These are phyloP conservation scores for Palloptera scutellata DNA, from an alignment of 2,888 invertebrate genomes.

Conservation along the genomic window DNA sequence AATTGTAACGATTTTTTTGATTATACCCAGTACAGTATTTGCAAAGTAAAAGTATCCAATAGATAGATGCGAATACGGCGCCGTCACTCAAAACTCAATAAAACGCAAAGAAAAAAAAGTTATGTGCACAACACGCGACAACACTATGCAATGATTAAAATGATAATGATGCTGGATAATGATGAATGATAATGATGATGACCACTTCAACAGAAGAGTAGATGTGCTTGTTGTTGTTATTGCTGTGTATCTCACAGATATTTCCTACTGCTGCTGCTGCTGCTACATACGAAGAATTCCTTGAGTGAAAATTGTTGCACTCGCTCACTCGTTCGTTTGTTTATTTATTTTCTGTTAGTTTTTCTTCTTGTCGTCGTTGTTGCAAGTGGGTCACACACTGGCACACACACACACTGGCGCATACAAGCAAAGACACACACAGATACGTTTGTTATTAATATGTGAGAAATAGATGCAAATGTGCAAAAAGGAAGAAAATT, in stretches of 20 bases:
- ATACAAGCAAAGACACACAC: conserved; percentile 7
- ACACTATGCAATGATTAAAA: conserved; percentile 11
- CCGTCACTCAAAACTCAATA: too few relatives aligned
- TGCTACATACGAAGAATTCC: conserved; percentile 22
- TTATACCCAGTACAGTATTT: too few relatives aligned
- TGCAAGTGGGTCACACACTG: conserved; percentile 27
- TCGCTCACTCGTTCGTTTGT: conserved; percentile 1
- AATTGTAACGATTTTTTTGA: too few relatives aligned
- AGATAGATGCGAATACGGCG: too few relatives aligned
- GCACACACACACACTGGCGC: conserved; percentile 13
- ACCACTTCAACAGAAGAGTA: too few relatives aligned
- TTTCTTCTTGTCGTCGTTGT: conserved; percentile 5
- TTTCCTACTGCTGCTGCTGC: background rate
- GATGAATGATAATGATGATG: too few relatives aligned
- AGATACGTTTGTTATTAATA: conserved; percentile 5
- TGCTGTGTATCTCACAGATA: conserved; percentile 18
- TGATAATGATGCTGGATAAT: background rate
- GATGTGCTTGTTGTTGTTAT: background rate
- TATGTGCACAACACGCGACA: conserved; percentile 6
- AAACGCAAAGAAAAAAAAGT: conserved; percentile 1
- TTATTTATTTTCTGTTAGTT: conserved; percentile 11
- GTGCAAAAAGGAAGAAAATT: background rate
- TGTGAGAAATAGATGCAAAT: conserved; percentile 4
- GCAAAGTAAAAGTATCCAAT: too few relatives aligned
- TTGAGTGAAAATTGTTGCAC: conserved; percentile 24